A percentile compares a stretch with the other conserved stretches of the same genome.
These are phyloP conservation scores for Eucidaris tribuloides DNA, from an alignment of 35 echinoderm and acorn worm species.

Conservation along the genomic window DNA sequence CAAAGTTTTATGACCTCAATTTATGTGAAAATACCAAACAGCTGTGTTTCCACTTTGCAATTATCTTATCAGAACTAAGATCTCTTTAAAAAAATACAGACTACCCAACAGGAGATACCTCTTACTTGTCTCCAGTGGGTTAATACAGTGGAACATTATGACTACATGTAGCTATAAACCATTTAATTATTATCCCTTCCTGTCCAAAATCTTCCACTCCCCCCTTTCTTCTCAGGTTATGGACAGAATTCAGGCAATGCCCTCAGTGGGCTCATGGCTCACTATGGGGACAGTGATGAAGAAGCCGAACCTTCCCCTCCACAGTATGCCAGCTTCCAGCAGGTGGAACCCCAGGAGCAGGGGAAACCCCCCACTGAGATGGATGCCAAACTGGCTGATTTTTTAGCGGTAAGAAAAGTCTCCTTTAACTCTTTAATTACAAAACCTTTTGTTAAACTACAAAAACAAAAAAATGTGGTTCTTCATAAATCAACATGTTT, in stretches of 20 bases:
- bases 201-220: background rate
- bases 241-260: constrained; percentile 27
- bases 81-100: no score
- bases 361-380: constrained; percentile 58
- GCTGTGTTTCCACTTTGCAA: no score
- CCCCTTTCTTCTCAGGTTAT: background rate
- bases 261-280: constrained; percentile 53
- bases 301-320: constrained; percentile 21
- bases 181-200: no score
- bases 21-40: no score
- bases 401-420: constrained; percentile 48
- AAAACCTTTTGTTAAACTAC: background rate
- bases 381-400: constrained; percentile 76
- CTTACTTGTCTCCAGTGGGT: no score
- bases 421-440: background rate
- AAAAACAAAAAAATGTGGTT: no score
- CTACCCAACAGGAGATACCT: no score
- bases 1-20: no score
- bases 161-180: no score
- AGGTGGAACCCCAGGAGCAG: background rate
- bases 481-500: no score
- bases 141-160: no score
- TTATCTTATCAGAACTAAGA: no score
- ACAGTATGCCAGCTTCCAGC: background rate
- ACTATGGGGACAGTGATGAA: constrained; percentile 81